Conservation (phyloP, 2,113 vertebrate genomes). For the Ptyas mucosa region DNA sequence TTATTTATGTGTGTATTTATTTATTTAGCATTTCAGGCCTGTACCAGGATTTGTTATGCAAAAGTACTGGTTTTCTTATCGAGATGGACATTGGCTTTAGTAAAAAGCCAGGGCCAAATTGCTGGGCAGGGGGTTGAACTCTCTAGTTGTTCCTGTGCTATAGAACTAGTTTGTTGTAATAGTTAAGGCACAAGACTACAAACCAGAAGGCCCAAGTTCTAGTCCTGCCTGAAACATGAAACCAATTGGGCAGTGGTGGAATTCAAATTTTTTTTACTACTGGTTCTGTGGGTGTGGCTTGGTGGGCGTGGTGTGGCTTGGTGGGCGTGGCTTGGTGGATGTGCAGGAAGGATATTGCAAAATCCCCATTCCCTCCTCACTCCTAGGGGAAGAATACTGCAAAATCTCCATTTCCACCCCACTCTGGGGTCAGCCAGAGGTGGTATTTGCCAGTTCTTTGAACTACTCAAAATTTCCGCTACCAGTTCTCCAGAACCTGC, state of each 20-base stretch:
- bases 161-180: not conserved
- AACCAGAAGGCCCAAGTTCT: not conserved
- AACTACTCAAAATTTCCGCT: no score
- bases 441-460: no score
- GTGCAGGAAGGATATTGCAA: no score
- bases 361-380: no score
- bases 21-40: not conserved
- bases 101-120: not conserved
- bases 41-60: slow-evolving; percentile 17
- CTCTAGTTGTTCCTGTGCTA: not conserved
- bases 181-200: not conserved
- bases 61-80: slow-evolving; percentile 18
- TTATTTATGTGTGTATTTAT: not conserved
- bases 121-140: not conserved
- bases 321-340: no score
- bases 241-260: not conserved
- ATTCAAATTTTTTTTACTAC: no score
- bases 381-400: no score
- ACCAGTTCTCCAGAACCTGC: no score
- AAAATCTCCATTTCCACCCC: no score
- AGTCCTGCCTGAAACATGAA: not conserved
- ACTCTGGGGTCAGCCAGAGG: no score
- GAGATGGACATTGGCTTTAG: not conserved
- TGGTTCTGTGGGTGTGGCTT: no score
- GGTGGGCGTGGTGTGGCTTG: no score